phyloP scores from a whole-genome alignment of 2,113 vertebrate genomes.

The Danionella cerebrum region DNA sequence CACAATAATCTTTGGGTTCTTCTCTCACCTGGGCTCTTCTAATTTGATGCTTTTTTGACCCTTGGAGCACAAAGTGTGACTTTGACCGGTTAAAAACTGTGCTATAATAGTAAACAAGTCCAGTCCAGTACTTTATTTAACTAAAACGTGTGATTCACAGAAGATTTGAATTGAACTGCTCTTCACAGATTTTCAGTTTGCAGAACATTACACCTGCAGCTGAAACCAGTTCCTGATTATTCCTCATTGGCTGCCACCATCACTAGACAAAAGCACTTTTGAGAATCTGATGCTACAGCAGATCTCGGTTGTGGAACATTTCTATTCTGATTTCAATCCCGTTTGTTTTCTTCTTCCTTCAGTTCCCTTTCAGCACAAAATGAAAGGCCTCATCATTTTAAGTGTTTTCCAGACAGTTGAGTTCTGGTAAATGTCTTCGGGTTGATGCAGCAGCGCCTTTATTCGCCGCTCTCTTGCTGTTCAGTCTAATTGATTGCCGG shows the following conservation, averaged over 20 bases:
- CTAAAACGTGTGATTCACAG: too few species aligned
- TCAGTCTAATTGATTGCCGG: constrained; percentile 31
- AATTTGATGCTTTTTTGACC: too few species aligned
- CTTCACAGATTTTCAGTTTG: too few species aligned
- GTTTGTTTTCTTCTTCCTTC: not conserved
- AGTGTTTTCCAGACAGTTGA: not conserved
- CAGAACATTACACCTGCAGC: not conserved
- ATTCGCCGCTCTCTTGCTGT: not conserved
- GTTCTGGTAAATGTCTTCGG: not conserved
- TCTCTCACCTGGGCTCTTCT: too few species aligned
- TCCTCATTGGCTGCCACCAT: too few species aligned
- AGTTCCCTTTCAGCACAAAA: not conserved
- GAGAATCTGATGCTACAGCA: not conserved
- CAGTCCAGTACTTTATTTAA: too few species aligned
- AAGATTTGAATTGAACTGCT: too few species aligned
- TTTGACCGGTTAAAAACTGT: too few species aligned
- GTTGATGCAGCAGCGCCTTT: not conserved
- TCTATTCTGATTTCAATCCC: not conserved
- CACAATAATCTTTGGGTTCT: too few species aligned
- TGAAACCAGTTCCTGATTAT: too few species aligned
- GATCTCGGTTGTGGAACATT: not conserved
- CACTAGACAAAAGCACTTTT: not conserved
- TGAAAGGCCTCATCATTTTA: not conserved
- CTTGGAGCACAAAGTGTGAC: too few species aligned
- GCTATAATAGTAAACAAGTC: too few species aligned